These are phyloP conservation scores for Fratercula arctica DNA, from an alignment of 2,797 vertebrate species.

Conservation along the genomic window DNA sequence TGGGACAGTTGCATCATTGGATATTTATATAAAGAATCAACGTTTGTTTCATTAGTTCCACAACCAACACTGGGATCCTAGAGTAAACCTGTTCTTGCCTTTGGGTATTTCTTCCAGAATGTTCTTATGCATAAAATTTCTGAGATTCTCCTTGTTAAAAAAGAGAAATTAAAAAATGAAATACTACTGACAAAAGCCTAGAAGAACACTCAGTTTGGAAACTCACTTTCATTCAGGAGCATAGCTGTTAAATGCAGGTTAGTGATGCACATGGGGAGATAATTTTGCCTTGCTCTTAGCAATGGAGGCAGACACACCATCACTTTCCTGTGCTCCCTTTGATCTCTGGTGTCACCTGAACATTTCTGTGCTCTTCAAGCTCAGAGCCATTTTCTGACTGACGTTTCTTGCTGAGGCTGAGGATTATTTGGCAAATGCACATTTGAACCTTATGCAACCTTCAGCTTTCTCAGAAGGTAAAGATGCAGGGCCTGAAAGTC, in stretches of 20 bases:
- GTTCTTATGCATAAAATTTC: not conserved
- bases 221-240: not conserved
- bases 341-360: not conserved
- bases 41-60: not conserved
- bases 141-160: not conserved
- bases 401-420: not conserved
- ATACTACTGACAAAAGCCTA: not conserved
- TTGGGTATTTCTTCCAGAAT: not conserved
- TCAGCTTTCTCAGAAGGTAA: not conserved
- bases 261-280: not conserved
- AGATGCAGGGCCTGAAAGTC: not conserved
- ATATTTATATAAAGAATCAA: not conserved
- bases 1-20: not conserved
- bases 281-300: not conserved
- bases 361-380: not conserved
- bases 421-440: not conserved
- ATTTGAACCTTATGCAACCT: not conserved
- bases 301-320: not conserved
- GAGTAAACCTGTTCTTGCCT: not conserved
- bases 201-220: not conserved
- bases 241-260: not conserved
- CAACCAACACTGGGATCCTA: rapidly evolving
- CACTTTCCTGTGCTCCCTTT: not conserved
- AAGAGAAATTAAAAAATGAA: not conserved
- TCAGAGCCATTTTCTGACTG: not conserved